Base-by-base conservation (phyloP, 2,888 invertebrate species). In the Lithosia quadra region DNA sequence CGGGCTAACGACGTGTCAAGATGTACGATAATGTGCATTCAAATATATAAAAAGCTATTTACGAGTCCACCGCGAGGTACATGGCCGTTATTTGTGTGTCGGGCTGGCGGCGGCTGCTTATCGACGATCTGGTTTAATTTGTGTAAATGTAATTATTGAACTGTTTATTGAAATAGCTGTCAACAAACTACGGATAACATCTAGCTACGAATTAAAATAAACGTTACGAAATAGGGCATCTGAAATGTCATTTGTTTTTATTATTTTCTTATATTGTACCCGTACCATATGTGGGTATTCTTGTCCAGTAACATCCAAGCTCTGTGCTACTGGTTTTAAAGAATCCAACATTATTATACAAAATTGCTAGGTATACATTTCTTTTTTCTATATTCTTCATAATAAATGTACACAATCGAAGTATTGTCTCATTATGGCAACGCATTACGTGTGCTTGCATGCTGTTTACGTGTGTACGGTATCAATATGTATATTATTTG, bases 11-110 rank as follows among this genome's bases (percentile, higher is more conserved):
- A 74, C 74, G 58, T 63, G 78, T 84, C 81, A 60, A 81, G 81
- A 79, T 85, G 1, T 59, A 71, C 74, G 86, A 86, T 86, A 85
- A 75, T 69, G 73, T 74, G 69, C 69, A 70, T 75, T 80, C 69
- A 78, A 76, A 76, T 73, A 80, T 71, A 82, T 80, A 81, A 72
- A 80, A 80, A 72, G 73, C 69, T 63, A 67, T 73, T 76, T 58
- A 33, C 28, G n/a, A 28, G 13, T 18, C 57, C 28, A 28, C 28
- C 28, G 28, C 43, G n/a, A 10, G 55, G 21, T 21, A 33, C 28
- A 18, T 10, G 18, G 57, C 57, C 7, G 59, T 21, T 49, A 33
- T 34, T 33, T 59, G 49, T n/a, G n/a, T n/a, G 49, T 8, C 18
- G 43, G 36, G 36, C 34, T 21, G 13, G 56, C 2, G 61, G 7